Base-by-base conservation (phyloP, 2,113 vertebrate genomes). In the Osmerus mordax region DNA sequence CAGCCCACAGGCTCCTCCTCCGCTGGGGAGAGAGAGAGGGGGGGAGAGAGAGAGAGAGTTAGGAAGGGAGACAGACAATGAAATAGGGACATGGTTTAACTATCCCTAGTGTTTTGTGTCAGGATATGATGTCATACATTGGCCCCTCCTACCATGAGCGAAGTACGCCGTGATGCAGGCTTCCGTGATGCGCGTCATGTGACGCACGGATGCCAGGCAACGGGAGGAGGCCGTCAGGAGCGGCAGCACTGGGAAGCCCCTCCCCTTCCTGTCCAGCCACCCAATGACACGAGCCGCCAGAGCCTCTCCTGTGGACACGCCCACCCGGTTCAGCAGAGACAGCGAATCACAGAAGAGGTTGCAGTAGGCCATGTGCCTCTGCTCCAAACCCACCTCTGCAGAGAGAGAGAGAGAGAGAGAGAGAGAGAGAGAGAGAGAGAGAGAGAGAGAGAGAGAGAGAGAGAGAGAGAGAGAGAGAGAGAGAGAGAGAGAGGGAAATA, bases 151-250 rank as follows among this genome's bases (percentile, higher is more conserved):
- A 97, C 96, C 91, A 41, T 92, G 80, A 19, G 78, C 93, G 86
- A 99, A 99, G 90, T 96, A 96, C 0, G 96, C 93, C 0, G 90
- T 81, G 84, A 99, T 96, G 69, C 96, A 97, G 62, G 96, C 95
- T 82, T 99, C 97, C 0, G 96, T 96, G 0, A 91, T 94, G 78
- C 94, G 94, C 0, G 96, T 94, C 97, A 99, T 98, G 83, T 98
- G 97, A 15, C 92, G 92, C 55, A 99, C 96, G 0, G 97, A 99
- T 0, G 97, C 96, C 76, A 99, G 91, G 80, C 95, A 96, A 81
- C 93, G 92, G 54, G 96, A 97, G 0, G 95, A 93, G 0, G 97
- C 96, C 0, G 96, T 98, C 56, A 99, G 90, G 1, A 99, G 93
- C 0, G 97, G 97, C 87, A 98, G 92, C 2, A 95, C 94, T 6